Conservation (phyloP, 2,797 vertebrate genomes). For the Ceryle rudis region DNA sequence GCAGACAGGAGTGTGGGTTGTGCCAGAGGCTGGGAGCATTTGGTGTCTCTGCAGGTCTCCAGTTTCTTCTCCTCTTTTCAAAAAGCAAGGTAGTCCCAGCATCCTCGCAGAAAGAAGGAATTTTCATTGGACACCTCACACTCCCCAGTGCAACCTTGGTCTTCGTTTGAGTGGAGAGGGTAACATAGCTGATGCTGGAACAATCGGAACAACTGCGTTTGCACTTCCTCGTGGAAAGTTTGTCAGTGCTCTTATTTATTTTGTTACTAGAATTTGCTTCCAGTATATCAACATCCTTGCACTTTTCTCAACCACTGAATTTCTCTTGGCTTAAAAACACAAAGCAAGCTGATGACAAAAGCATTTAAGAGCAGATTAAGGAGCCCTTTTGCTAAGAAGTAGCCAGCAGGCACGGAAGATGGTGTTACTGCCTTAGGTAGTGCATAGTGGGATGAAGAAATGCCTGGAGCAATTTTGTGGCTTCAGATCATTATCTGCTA, state of each 20-base stretch:
- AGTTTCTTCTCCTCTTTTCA: neutral
- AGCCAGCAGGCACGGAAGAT: neutral
- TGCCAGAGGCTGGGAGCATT: neutral
- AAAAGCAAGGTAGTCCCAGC: neutral
- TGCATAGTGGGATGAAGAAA: conserved; percentile 11
- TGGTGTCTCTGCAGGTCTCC: neutral
- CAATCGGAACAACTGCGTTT: neutral
- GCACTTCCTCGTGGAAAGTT: neutral
- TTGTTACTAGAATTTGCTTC: neutral
- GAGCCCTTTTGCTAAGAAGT: neutral
- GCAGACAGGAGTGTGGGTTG: neutral
- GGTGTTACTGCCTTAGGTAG: neutral
- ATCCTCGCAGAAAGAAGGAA: neutral
- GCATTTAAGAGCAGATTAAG: neutral
- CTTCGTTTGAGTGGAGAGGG: neutral
- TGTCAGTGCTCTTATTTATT: neutral
- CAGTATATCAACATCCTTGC: neutral
- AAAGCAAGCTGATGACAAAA: neutral
- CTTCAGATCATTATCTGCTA: conserved; percentile 43
- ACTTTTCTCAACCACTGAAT: neutral
- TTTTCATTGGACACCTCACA: neutral
- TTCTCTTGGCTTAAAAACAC: neutral
- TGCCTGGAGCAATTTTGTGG: conserved; percentile 3
- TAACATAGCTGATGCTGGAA: neutral
- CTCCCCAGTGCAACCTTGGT: neutral